Percentiles rank a stretch among this genome's conserved stretches.
phyloP scores from a whole-genome alignment of 1,140 invertebrate genomes.

The Hyles euphorbiae region DNA sequence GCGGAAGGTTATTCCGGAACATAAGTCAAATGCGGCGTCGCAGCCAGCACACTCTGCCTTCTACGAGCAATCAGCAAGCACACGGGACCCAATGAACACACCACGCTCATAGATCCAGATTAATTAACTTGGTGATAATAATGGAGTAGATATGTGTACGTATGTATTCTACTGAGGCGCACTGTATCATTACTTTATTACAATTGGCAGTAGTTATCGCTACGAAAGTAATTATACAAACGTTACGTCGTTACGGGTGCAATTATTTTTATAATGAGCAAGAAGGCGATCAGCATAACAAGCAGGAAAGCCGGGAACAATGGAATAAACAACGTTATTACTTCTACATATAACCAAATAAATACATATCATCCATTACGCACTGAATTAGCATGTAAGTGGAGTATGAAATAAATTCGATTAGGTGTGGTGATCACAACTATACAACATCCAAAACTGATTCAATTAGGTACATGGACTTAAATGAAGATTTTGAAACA shows the following conservation, averaged over 20 bases:
- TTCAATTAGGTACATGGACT: too few species aligned
- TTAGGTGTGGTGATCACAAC: too few species aligned
- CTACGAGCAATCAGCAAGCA: too few species aligned
- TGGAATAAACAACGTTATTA: constrained; percentile 11
- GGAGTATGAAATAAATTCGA: too few species aligned
- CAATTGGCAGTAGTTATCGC: constrained; percentile 8
- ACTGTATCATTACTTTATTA: constrained; percentile 10
- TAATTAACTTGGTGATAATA: constrained; percentile 3
- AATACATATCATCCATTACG: neutral
- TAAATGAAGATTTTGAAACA: too few species aligned
- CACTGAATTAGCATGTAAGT: too few species aligned
- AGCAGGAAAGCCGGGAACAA: constrained; percentile 24
- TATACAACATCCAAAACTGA: too few species aligned
- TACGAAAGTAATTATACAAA: constrained; percentile 15
- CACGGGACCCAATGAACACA: too few species aligned
- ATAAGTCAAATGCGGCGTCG: too few species aligned
- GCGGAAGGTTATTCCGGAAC: too few species aligned
- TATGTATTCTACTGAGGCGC: constrained; percentile 4
- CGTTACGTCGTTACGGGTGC: constrained; percentile 21
- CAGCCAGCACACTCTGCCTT: too few species aligned
- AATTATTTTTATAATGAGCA: constrained; percentile 32
- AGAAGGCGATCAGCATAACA: constrained; percentile 28
- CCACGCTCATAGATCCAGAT: neutral
- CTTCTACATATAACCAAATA: neutral
- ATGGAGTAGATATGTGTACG: neutral